Evolutionary conservation across 2,888 invertebrate species (phyloP), one percentile per base, ranked within the genome.

Genomic region (Poecilobothrus nobilitatus): DNA sequence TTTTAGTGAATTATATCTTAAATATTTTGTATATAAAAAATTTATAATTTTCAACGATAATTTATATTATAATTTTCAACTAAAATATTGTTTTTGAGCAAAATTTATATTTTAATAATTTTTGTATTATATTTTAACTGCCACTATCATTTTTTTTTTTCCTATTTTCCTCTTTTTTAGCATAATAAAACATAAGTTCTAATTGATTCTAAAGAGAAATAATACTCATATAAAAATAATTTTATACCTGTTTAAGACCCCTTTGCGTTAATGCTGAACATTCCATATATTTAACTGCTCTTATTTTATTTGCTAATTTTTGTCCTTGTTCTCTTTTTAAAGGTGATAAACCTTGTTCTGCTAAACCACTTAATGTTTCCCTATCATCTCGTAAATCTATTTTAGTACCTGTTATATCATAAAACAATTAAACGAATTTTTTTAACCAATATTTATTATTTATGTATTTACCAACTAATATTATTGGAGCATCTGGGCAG

Each of bases 211-310:
- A n/a, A n/a, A n/a, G n/a, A n/a, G n/a, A n/a, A n/a, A n/a, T n/a
- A n/a, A n/a, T n/a, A n/a, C n/a, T n/a, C n/a, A n/a, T 27, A 27
- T 27, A 27, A 27, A 27, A 27, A 27, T 4, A 27, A 27, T 2
- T 10, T 10, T n/a, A 74, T 76, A 87, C 87, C 87, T 95, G 95
- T 84, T 97, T 96, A 69, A 99, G 87, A 72, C 98, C 98, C 79
- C 97, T 89, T 83, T 99, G 99, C 76, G 99, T 99, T 74, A 99
- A 86, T 71, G 99, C 99, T 68, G 98, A 98, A 84, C 99, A 99
- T 85, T 99, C 99, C 91, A 99, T 94, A 82, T 99, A 99, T 86
- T 96, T 97, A 69, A 97, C 95, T 74, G 98, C 98, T 82, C 97
- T 89, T 79, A 99, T 94, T 89, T 97, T 98, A 82, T 97, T 96